Conservation (phyloP, 1,140 invertebrate genomes). For the Halictus rubicundus region DNA sequence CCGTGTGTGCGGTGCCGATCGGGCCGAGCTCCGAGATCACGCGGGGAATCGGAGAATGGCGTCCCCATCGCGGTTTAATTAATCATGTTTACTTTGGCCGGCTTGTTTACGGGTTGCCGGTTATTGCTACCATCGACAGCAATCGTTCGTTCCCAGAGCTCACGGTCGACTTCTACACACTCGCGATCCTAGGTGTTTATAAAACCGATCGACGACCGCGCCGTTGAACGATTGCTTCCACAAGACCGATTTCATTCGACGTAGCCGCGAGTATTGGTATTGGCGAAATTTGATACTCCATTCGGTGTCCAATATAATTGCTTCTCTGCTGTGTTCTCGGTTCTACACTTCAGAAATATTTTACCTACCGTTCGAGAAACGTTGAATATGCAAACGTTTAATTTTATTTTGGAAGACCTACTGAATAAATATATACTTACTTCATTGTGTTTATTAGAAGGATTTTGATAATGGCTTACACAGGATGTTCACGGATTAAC, state of each 20-base stretch:
- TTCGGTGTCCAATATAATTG: too few species aligned
- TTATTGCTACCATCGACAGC: conserved; percentile 7
- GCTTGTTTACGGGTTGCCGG: conserved; percentile 7
- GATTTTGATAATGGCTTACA: too few species aligned
- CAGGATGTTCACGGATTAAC: too few species aligned
- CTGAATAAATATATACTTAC: too few species aligned
- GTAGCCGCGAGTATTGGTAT: not conserved
- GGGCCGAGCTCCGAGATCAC: not conserved
- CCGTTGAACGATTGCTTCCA: too few species aligned
- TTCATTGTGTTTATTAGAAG: too few species aligned
- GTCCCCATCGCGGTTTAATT: conserved; percentile 23
- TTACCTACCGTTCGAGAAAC: too few species aligned
- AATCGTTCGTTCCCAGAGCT: conserved; percentile 1
- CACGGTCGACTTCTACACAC: not conserved
- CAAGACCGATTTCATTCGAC: not conserved
- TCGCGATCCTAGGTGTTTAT: not conserved
- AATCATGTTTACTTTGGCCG: conserved; percentile 29
- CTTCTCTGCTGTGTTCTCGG: too few species aligned
- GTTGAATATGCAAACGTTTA: too few species aligned
- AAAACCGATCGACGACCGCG: not conserved
- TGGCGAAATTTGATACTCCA: too few species aligned
- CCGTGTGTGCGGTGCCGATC: conserved; percentile 14
- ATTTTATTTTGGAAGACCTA: too few species aligned
- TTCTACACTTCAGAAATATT: too few species aligned
- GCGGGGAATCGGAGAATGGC: conserved; percentile 6